Conservation (phyloP, 1,140 invertebrate genomes). For the Steinernema feltiae region DNA sequence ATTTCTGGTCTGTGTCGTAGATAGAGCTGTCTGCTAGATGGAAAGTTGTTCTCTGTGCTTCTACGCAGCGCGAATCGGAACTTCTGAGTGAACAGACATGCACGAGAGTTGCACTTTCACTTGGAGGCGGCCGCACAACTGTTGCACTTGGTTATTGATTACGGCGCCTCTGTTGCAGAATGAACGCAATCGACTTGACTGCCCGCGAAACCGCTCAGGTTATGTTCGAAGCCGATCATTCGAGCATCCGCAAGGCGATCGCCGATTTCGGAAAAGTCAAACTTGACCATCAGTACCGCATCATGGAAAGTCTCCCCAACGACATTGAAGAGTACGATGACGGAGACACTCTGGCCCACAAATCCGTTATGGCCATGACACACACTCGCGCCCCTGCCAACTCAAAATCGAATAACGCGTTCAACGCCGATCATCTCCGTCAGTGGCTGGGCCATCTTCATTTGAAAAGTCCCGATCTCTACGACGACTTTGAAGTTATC, state of each 20-base stretch:
- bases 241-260: neutral
- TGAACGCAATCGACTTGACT: slow-evolving; percentile 2
- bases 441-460: neutral
- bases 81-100: no score
- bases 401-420: neutral
- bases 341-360: slow-evolving; percentile 9
- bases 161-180: neutral
- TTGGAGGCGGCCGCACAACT: neutral
- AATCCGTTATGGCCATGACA: neutral
- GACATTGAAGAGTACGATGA: slow-evolving; percentile 3
- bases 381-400: slow-evolving; percentile 1
- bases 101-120: neutral
- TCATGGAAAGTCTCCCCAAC: slow-evolving; percentile 7
- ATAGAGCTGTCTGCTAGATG: no score
- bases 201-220: neutral
- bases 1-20: no score
- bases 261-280: neutral
- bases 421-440: neutral
- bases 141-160: neutral
- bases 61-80: no score
- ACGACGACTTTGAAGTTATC: slow-evolving; percentile 7
- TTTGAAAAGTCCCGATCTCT: neutral
- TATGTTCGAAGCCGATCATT: neutral
- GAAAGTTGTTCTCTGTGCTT: no score
- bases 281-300: neutral